A percentile compares a stretch with the other conserved stretches of the same genome.
Evolutionary conservation across 2,797 vertebrate genomes (phyloP).

Genomic region (Leucoraja ocellata): DNA sequence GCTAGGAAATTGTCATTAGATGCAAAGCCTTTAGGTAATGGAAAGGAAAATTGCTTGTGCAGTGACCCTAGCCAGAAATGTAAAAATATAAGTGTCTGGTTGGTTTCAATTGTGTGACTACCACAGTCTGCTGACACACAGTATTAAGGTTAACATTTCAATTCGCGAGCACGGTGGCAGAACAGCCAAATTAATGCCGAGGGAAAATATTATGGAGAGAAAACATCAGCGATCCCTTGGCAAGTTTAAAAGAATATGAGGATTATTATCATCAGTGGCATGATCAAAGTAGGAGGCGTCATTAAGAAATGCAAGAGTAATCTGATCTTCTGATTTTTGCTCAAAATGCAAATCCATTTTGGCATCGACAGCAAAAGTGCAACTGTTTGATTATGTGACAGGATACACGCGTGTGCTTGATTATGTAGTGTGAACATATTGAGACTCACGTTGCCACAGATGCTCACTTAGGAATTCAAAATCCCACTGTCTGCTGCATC

Average conservation of each 20-base stretch:
- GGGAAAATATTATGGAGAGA: not conserved
- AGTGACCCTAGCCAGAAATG: not conserved
- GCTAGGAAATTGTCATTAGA: not conserved
- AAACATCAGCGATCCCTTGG: not conserved
- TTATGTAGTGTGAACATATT: slow-evolving; percentile 33
- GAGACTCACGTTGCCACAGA: not conserved
- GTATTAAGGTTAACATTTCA: not conserved
- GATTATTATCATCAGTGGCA: not conserved
- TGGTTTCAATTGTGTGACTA: not conserved
- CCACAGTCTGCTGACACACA: not conserved
- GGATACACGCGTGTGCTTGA: not conserved
- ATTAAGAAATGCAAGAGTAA: not conserved
- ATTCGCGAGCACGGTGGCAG: not conserved
- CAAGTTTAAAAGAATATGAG: not conserved
- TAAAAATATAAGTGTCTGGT: not conserved
- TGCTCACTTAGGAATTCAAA: slow-evolving; percentile 33
- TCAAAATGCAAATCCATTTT: slow-evolving; percentile 25
- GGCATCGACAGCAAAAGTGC: slow-evolving; percentile 22
- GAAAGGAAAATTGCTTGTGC: not conserved
- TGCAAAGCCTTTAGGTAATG: not conserved
- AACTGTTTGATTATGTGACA: slow-evolving; percentile 19
- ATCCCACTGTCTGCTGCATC: not conserved
- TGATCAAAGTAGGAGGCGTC: not conserved
- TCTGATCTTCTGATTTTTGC: not conserved
- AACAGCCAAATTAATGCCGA: not conserved